Base-by-base conservation (phyloP, 2,888 invertebrate genomes). In the Caenorhabditis sp. region DNA sequence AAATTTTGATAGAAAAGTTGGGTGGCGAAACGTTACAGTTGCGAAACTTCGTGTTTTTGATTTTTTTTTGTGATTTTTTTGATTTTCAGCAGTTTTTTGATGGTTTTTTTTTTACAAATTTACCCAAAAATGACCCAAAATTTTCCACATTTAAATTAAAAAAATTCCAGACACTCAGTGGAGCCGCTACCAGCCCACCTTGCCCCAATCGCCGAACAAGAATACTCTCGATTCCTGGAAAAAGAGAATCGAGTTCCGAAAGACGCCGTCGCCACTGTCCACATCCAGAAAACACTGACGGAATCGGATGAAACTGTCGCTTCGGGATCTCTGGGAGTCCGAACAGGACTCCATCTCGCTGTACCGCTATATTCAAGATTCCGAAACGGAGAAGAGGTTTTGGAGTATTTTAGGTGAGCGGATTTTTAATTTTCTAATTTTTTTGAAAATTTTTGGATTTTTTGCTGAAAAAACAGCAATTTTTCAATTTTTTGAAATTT, bases 311-410 rank as follows among this genome's bases (percentile, higher is more conserved):
- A 90, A 64, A 85, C 88, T 5, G 83, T 89, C 2, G 87, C 86
- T 1, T 71, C 79, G 0, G 90, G 90, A 9, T 86, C 88, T 6
- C 72, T 89, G 8, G 87, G 87, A 9, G 86, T 88, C 15, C 77
- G 89, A 20, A 84, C 84, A 13, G 90, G 90, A 8, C 86, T 89
- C n/a, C 82, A 85, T 35, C 40, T 86, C 15, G 90, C 88, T 0
- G 82, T 90, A 2, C 90, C 90, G 0, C 84, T 87, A 70, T 89
- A 86, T 64, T 70, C 84, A 0, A 71, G 61, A 37, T 90, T 90
- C 79, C 53, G 65, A 11, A 81, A 50, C 32, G 76, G 69, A n/a
- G 82, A 83, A 2, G 89, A 90, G 44, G 89, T 85, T 0, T 50
- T 85, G 1, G 80, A 88, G 22, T 89, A 88, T 74, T 85, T 88